phyloP scores from a whole-genome alignment of 2,888 invertebrate genomes.

The Hipparchia semele region DNA sequence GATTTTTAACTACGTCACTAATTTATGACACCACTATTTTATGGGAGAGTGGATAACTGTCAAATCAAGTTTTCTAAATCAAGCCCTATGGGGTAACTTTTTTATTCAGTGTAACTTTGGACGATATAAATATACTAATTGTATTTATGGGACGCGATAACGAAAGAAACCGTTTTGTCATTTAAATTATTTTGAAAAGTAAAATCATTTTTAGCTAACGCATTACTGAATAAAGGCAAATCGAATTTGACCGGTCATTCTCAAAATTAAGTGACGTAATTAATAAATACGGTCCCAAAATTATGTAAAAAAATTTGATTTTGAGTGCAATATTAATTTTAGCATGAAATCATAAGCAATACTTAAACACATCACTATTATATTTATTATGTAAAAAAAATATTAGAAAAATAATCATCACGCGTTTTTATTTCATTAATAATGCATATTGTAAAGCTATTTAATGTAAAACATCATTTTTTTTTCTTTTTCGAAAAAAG shows the following conservation, averaged over 20 bases:
- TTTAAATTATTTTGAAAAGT: background rate
- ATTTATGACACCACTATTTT: background rate
- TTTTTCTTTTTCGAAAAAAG: background rate
- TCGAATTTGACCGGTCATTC: no score
- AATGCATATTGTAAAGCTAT: background rate
- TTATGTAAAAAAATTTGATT: slow-evolving; percentile 42
- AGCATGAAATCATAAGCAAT: slow-evolving; percentile 68
- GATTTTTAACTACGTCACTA: slow-evolving; percentile 25
- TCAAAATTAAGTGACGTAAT: background rate
- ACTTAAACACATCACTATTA: slow-evolving; percentile 66
- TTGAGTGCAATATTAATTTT: slow-evolving; percentile 76
- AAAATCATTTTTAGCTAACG: background rate
- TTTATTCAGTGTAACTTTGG: no score
- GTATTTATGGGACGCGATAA: no score
- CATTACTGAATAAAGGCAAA: background rate
- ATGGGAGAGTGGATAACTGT: no score
- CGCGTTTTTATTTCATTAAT: slow-evolving; percentile 16
- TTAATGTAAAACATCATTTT: background rate
- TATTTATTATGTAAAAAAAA: slow-evolving; percentile 33
- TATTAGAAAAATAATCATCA: slow-evolving; percentile 14
- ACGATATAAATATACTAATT: no score
- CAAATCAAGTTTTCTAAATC: no score
- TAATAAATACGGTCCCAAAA: slow-evolving; percentile 15
- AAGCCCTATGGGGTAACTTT: no score
- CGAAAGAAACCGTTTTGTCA: no score